phyloP scores from a whole-genome alignment of 2,113 vertebrate genomes.

The Pipra filicauda region DNA sequence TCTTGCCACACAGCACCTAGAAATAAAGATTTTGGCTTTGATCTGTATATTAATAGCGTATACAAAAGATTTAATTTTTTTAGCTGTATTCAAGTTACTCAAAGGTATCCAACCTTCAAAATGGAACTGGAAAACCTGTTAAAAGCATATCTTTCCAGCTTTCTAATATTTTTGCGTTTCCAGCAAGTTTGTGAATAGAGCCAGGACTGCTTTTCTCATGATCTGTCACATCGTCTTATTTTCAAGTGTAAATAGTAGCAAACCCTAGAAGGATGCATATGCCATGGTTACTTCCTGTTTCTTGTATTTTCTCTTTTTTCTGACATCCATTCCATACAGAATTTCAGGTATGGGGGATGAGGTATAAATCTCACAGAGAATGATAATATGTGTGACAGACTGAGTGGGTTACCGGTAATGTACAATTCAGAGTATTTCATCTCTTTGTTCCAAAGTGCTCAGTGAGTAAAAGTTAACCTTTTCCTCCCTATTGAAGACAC shows the following conservation, averaged over 20 bases:
- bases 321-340: neutral
- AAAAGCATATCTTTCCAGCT: neutral
- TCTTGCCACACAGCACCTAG: neutral
- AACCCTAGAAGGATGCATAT: neutral
- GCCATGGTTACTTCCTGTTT: fast-evolving
- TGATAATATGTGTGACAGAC: neutral
- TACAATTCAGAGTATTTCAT: neutral
- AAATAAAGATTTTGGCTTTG: neutral
- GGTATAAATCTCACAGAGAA: neutral
- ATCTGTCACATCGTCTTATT: neutral
- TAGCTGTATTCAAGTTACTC: neutral
- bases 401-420: neutral
- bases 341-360: neutral
- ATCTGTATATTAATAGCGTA: neutral
- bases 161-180: neutral
- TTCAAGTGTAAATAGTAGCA: neutral
- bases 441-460: neutral
- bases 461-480: neutral
- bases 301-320: neutral
- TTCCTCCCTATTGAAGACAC: neutral
- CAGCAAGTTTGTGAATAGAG: neutral
- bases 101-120: neutral
- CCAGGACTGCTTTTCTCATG: neutral
- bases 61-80: neutral
- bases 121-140: neutral